Evolutionary conservation across 37 sponge, comb jelly and placozoan species (phyloP), one percentile per base, ranked within the genome.

Genomic region (Spongilla lacustris): DNA sequence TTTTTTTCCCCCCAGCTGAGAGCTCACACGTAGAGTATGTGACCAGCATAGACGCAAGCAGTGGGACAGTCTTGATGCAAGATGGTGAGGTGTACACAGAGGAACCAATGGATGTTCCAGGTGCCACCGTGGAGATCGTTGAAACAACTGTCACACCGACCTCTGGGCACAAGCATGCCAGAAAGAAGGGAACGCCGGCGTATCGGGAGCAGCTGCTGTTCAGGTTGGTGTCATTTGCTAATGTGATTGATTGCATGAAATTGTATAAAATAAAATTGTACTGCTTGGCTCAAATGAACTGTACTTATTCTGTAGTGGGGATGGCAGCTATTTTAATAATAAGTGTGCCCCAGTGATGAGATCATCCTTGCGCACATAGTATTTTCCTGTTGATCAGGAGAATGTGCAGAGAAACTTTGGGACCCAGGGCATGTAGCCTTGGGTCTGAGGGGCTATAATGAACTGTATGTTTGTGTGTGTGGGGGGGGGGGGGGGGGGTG

Each of bases 361-460:
- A 76, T 72, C 84, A 89, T 89, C 89, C 89, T 89, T 89, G 89
- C 89, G 89, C 89, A 77, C 89, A 74, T 70, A 89, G 84, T 49
- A 30, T 74, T 77, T 10, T 31, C 48, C 12, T 14, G 29, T 33
- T 34, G 27, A 32, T 49, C 84, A 11, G 30, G 80, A 35, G 70
- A 81, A 75, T 58, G 87, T 87, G 87, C 73, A 80, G 87, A 87
- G 48, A 75, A 41, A 66, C 50, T 34, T 31, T 28, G 74, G 81
- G 81, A 73, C 38, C 69, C 72, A 32, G 48, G 81, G 32, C 9
- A 3, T 21, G 25, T 27, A 33, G 35, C 87, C 31, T 29, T 36
- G 81, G 86, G 79, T n/a, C 81, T 58, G 81, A 87, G 81, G 74
- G 69, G 46, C 78, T 27, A 19, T 81, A 14, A 21, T 46, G 8